Conservation (phyloP, 2,888 invertebrate genomes). For the Leucozona laternaria region DNA sequence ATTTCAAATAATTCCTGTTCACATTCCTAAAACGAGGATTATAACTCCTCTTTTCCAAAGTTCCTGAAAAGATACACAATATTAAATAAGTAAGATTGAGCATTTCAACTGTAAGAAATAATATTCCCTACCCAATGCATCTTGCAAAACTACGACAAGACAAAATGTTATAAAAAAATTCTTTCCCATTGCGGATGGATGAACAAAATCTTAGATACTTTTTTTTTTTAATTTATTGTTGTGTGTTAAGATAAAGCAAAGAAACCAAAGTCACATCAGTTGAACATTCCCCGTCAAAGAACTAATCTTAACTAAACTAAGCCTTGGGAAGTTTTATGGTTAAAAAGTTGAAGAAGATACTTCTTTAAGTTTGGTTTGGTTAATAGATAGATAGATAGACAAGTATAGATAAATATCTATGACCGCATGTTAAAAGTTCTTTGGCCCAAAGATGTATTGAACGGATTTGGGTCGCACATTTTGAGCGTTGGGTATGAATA, state of each 20-base stretch:
- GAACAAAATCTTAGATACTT: conserved; percentile 14
- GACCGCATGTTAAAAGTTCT: conserved; percentile 14
- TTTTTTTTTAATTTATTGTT: neutral
- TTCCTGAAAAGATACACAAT: conserved; percentile 15
- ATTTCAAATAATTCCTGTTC: neutral
- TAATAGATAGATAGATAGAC: conserved; percentile 14
- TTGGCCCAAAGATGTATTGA: conserved; percentile 28
- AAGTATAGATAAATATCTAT: conserved; percentile 14
- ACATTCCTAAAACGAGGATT: conserved; percentile 29
- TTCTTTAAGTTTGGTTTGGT: conserved; percentile 26
- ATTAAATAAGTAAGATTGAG: neutral
- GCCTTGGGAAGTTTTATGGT: conserved; percentile 40
- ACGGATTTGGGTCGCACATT: conserved; percentile 34
- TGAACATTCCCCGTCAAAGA: conserved; percentile 65
- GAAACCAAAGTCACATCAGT: conserved; percentile 50
- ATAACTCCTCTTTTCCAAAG: neutral
- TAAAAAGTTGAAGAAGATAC: conserved; percentile 53
- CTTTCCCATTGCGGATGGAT: conserved; percentile 15
- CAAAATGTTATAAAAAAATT: conserved; percentile 30
- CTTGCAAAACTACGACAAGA: conserved; percentile 20
- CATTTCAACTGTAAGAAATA: neutral
- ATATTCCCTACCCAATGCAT: conserved; percentile 31
- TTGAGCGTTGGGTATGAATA: conserved; percentile 53
- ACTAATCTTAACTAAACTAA: conserved; percentile 65
- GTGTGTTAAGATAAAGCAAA: conserved; percentile 35